Evolutionary conservation across 2,888 invertebrate genomes (phyloP), one percentile per base, ranked within the genome.

Genomic region (Xanthorhoe spadicearia): DNA sequence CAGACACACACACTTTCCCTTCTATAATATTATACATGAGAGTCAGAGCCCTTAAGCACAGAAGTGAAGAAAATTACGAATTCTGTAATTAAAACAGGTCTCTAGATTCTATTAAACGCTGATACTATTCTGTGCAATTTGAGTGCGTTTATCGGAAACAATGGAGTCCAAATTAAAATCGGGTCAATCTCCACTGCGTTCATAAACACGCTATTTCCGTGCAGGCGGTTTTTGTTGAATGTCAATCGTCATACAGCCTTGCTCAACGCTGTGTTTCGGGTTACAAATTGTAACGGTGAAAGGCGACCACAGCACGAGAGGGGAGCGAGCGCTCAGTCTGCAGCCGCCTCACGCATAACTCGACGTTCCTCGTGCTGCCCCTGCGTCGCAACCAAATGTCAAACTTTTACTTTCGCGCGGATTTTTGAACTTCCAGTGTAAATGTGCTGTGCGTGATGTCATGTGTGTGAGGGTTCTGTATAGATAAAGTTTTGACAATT

Each of bases 231-330:
- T 89, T 88, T 90, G 90, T 87, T 90, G 86, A 90, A 90, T 91
- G 92, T 91, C 92, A 91, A 86, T 91, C 91, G 88, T 86, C 88
- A 81, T 84, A 84, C 81, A 90, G 91, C 91, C 92, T 92, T 91
- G 92, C 90, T 86, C 82, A 90, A 90, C 88, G 77, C 81, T 78
- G 86, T 87, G 81, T 87, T 88, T 90, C 82, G 85, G 86, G 86
- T 83, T 84, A 86, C 86, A 83, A 89, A 89, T 86, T 87, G 90
- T 87, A 84, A 85, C 89, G 87, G 86, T 79, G 85, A 87, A 89
- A 88, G 89, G 91, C 85, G 83, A 78, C 72, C 66, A 62, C 67
- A 32, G 5, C 28, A 28, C 64, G 76, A 83, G 80, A 85, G 85
- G 86, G 85, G 81, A 67, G 67, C 77, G 69, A 76, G 76, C 75